These are phyloP conservation scores for Achatina immaculata DNA, from an alignment of 1,140 invertebrate genomes.

Conservation along the genomic window DNA sequence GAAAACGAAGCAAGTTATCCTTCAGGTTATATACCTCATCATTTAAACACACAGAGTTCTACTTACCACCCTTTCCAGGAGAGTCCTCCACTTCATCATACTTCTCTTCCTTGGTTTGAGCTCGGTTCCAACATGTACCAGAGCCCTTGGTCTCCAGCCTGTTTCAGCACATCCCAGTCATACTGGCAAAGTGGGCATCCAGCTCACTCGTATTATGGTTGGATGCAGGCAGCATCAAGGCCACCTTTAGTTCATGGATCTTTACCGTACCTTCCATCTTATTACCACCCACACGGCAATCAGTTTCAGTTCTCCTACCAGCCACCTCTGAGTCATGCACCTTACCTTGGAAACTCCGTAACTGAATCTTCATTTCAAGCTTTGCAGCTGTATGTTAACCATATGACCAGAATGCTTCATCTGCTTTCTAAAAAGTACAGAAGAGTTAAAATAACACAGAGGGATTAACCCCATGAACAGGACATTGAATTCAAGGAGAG, in stretches of 20 bases:
- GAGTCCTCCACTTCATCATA: no score
- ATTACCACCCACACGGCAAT: neutral
- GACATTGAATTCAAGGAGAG: no score
- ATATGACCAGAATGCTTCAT: neutral
- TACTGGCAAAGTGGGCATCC: neutral
- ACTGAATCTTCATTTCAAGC: neutral
- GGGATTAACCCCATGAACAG: no score
- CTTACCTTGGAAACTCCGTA: no score
- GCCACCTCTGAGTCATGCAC: neutral
- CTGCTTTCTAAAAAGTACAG: neutral
- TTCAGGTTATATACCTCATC: neutral
- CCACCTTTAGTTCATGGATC: neutral
- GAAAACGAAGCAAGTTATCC: neutral
- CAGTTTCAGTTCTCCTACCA: neutral
- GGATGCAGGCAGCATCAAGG: neutral
- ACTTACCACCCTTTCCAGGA: neutral
- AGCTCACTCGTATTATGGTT: neutral
- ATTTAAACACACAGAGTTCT: neutral
- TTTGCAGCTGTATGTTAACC: neutral
- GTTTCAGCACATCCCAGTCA: neutral
- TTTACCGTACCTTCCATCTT: neutral
- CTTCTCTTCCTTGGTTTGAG: neutral
- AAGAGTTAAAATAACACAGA: neutral
- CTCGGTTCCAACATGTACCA: neutral
- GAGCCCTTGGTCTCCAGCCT: neutral